Evolutionary conservation across 2,888 invertebrate species (phyloP), one percentile per base, ranked within the genome.

Genomic region (Spisula solida): DNA sequence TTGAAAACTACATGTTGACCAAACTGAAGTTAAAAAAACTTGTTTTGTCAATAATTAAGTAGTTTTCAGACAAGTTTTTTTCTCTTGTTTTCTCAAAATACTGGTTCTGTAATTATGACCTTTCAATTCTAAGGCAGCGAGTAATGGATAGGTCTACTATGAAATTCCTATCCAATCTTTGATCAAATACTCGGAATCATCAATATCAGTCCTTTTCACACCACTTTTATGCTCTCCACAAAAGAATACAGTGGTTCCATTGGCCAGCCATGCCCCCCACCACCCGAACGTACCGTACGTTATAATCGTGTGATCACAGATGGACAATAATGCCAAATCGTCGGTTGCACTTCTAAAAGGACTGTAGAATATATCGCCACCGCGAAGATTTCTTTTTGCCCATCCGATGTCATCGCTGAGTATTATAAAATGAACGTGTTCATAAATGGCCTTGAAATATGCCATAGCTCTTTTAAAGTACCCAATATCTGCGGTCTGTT

Each of bases 381-480:
- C 1, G 0, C 55, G 29, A 31, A 81, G 29, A 31, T 81, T 56
- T 51, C 1, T 20, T 25, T 81, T 81, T 14, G 31, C 55, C 81
- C 81, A 81, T 20, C 20, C 4, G 0, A 81, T 81, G 34, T 81
- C 81, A 81, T 81, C 81, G 34, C 81, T 81, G 18, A 56, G 1
- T 6, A 81, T 31, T 31, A 81, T 85, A 84, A 81, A 78, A 66
- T 75, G 4, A 82, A 78, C 29, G 16, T 81, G 55, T 41, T 10
- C 29, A 48, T 60, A 85, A 56, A 41, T n/a, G 8, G 1, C 48
- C 20, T 79, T 60, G 48, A 56, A 88, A 41, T 34, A 79, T 0
- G 29, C 1, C 41, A 86, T 89, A 51, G 88, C 91, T 31, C 48
- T 78, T 0, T 48, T 4, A 18, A 88, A 56, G 70, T 78, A 89